A percentile compares a stretch with the other conserved stretches of the same genome.
Evolutionary conservation across 2,113 vertebrate genomes (phyloP).

Genomic region (Halcyon senegalensis): DNA sequence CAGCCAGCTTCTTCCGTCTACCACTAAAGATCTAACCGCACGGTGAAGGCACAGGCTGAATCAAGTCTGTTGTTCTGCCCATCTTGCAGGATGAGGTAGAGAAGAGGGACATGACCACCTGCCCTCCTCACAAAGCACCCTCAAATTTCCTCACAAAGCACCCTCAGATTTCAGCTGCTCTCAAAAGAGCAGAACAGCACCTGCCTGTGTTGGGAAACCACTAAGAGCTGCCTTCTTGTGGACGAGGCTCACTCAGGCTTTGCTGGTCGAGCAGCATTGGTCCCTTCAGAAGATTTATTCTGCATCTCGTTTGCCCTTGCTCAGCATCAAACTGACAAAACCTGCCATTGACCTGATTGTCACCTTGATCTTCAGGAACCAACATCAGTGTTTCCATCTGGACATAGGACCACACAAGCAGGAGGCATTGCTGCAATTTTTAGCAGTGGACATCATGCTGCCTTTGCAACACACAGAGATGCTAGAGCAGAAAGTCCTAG

Average conservation of each 20-base stretch:
- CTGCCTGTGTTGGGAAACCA: neutral
- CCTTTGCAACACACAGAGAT: neutral
- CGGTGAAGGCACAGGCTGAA: neutral
- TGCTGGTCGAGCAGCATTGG: neutral
- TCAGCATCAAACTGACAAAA: neutral
- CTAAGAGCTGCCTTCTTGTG: neutral
- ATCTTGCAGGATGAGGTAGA: neutral
- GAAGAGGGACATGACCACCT: neutral
- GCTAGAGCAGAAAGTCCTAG: neutral
- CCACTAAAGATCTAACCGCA: neutral
- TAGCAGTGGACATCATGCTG: rapidly evolving
- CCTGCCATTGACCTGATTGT: neutral
- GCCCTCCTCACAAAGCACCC: neutral
- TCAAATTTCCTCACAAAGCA: neutral
- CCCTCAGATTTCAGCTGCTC: neutral
- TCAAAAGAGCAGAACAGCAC: neutral
- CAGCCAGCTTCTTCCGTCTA: neutral
- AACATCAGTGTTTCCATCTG: neutral
- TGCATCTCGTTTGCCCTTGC: neutral
- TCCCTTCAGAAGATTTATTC: neutral
- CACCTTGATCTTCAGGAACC: neutral
- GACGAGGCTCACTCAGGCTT: neutral
- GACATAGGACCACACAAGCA: neutral
- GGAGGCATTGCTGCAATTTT: neutral
- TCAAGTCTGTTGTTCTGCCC: neutral